Evolutionary conservation across 2,888 invertebrate species (phyloP).

Genomic region (Drosophila anceps): DNA sequence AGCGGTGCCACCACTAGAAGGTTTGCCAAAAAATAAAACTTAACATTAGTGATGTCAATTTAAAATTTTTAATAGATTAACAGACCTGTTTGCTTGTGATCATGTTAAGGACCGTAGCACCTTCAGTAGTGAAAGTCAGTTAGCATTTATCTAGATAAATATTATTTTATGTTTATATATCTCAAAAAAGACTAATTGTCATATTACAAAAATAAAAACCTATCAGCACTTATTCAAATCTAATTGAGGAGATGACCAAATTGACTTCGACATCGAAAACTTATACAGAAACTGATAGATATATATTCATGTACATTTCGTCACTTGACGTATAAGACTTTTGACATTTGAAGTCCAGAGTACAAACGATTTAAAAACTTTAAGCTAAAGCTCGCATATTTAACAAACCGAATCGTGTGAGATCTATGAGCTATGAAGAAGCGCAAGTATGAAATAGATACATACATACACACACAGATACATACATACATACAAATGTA

Average conservation of each 20-base stretch:
- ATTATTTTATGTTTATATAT: too few species aligned
- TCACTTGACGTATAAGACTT: background rate
- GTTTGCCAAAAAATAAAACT: slow-evolving; percentile 23
- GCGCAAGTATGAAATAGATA: background rate
- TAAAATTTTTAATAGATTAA: background rate
- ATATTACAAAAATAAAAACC: too few species aligned
- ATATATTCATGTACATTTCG: slow-evolving; percentile 1
- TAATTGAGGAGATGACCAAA: background rate
- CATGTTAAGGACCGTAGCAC: background rate
- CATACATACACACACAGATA: background rate
- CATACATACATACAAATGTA: background rate
- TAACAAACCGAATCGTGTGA: background rate
- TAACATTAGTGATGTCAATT: slow-evolving; percentile 2
- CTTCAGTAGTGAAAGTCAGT: background rate
- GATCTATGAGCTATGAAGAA: background rate
- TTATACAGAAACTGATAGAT: background rate
- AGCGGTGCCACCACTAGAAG: slow-evolving; percentile 24
- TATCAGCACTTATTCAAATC: too few species aligned
- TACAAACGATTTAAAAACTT: too few species aligned
- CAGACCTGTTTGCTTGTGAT: background rate
- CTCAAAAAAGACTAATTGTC: background rate
- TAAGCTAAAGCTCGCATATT: background rate
- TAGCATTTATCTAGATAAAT: background rate
- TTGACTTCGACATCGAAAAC: background rate
- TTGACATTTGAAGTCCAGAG: background rate